Evolutionary conservation across 2,797 vertebrate species (phyloP), one percentile per base, ranked within the genome.

Genomic region (Decapterus maruadsi): DNA sequence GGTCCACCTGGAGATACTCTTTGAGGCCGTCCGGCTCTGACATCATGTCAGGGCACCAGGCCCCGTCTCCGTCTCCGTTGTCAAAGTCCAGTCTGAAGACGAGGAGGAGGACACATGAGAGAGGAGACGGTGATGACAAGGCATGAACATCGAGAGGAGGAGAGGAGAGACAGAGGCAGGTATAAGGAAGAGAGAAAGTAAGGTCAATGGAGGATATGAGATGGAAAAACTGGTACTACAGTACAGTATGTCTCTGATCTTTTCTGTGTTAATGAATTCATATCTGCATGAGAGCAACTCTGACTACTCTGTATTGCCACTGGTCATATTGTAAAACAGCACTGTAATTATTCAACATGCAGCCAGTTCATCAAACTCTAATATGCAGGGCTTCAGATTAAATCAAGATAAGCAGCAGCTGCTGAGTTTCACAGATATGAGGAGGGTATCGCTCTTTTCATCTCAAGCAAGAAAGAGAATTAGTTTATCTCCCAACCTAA

Each of bases 1-100:
- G 93, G 80, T 99, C 97, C 1, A 99, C 96, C 94, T 99, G 97
- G 56, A 99, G 95, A 78, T 98, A 99, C 78, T 99, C 97, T 83
- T 96, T 98, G 58, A 96, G 90, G 75, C 96, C 95, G 0, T 96
- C 94, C 0, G 96, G 94, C 72, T 97, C 96, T 42, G 97, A 96
- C 2, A 96, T 94, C 29, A 95, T 94, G 89, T 97, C 94, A 0
- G 97, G 97, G 50, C 98, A 99, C 98, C 98, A 99, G 67, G 98
- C 98, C 0, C 98, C 98, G 0, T 99, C 98, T 0, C 98, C 95
- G 1, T 96, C 98, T 59, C 97, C 93, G 0, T 96, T 97, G 84
- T 99, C 97, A 0, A 95, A 97, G 87, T 98, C 97, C 75, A 99
- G 92, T 79, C 98, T 99, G 89, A 0, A n/a, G 62, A n/a, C n/a